Evolutionary conservation across 1,140 invertebrate species (phyloP).

Genomic region (Heliothis virescens): DNA sequence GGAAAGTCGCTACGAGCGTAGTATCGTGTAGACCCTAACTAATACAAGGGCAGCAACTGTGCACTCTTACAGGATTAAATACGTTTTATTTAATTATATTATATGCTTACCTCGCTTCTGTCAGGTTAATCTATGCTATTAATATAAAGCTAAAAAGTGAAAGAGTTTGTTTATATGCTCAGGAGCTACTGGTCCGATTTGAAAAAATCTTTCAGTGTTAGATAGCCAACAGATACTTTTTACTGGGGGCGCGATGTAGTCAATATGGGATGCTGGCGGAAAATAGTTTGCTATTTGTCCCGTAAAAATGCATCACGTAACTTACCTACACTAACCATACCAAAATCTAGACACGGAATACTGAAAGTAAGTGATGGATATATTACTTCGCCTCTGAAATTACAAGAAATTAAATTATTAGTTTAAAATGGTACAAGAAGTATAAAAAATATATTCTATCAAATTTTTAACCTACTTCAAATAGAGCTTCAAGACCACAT

Average conservation of each 20-base stretch:
- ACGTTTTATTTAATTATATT: no score
- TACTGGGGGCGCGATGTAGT: no score
- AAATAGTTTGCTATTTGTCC: no score
- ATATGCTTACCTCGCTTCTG: not conserved
- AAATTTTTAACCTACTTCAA: slow-evolving; percentile 70
- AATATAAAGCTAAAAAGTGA: no score
- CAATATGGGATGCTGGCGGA: no score
- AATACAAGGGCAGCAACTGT: not conserved
- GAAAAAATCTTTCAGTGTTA: no score
- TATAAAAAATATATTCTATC: not conserved
- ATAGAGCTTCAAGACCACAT: slow-evolving; percentile 74
- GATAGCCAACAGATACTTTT: no score
- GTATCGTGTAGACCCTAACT: not conserved
- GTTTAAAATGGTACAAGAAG: not conserved
- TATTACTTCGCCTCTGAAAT: slow-evolving; percentile 77
- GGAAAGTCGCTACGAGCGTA: not conserved
- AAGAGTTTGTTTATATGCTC: no score
- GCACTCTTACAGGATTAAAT: no score
- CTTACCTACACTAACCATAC: slow-evolving; percentile 77
- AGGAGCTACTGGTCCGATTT: no score
- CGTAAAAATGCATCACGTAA: not conserved
- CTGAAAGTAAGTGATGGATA: slow-evolving; percentile 79
- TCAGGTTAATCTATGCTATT: not conserved
- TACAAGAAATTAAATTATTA: slow-evolving; percentile 14
- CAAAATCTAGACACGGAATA: slow-evolving; percentile 76